Evolutionary conservation across 2,113 vertebrate genomes (phyloP), one percentile per base, ranked within the genome.

Genomic region (Bubalus kerabau): DNA sequence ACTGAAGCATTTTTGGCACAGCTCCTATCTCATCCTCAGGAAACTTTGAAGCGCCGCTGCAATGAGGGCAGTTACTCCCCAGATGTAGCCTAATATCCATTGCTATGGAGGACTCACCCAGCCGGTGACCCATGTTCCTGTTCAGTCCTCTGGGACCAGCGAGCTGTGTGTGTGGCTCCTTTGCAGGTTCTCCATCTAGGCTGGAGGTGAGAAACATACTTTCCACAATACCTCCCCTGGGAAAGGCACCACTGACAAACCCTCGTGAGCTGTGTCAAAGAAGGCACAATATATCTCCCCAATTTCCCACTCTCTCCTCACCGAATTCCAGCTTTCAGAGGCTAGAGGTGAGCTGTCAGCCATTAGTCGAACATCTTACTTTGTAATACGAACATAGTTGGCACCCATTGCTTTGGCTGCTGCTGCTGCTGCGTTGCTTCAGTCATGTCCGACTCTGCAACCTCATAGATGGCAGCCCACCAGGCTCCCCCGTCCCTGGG

Each of bases 401-500:
- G 17, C 16, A 43, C 2, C 26, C 5, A 28, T 1, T 67, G 87
- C 19, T 74, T 81, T 19, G 15, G 15, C 64, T 17, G 64, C 17
- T 67, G 8, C 64, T 67, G 17, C 4, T 67, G 17, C n/a, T 67
- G 11, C 36, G 17, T 67, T 4, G 0, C n/a, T 11, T 67, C 17
- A 67, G 9, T 36, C 1, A 0, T 67, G n/a, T 67, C 9, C 0
- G 2, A 67, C n/a, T 67, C 17, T 36, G 17, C 0, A 8, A 67
- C 17, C n/a, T 17, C n/a, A 67, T 19, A 36, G n/a, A 67, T 0
- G 4, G 17, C n/a, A 67, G 64, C 32, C 64, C 64, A 67, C 17
- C 8, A 11, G 17, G 32, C 8, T 67, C 64, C n/a, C 2, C 16
- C 0, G 2, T 67, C 32, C 17, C 64, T 67, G 16, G 64, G 16